Base-by-base conservation (phyloP, 2,888 invertebrate species). In the Galeruca laticollis region DNA sequence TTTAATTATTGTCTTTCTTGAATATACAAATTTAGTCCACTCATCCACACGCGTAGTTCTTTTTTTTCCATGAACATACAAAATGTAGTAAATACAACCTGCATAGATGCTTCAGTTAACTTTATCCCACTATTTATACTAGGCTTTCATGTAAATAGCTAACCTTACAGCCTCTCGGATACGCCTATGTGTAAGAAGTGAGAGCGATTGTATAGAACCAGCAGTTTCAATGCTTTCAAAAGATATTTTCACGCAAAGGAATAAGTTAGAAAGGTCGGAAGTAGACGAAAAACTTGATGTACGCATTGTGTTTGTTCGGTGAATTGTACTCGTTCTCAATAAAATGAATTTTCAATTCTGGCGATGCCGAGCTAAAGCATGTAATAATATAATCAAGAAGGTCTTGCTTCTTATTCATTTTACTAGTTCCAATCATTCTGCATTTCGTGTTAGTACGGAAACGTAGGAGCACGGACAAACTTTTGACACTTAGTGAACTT, bases 261-360 rank as follows among this genome's bases (percentile, higher is more conserved):
- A 20, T 31, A 60, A 67, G 72, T 67, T 64, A 56, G 61, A 69
- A 72, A 72, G 72, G 69, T 69, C 72, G 69, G 69, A 72, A 72
- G 59, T 52, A 51, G 20, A 52, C 54, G 49, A 63, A 71, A 71
- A 60, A 67, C 69, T 69, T 68, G 64, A 69, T 57, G 49, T 57
- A 47, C 60, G 63, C 63, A 72, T 72, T 72, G 69, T 69, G 72
- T 69, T 68, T 61, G 64, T 57, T 63, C 69, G 52, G 60, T 60
- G 62, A 54, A 21, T 18, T 60, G 51, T 51, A 47, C 13, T n/a
- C 11, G 11, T 37, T 33, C 26, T 37, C n/a, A 9, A 37, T 21
- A 59, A 40, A 33, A 56, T 40, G 18, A 37, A 40, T 59, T 59
- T 57, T 59, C 20, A 37, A 37, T 20, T 59, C 9, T 37, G 40